Conservation (phyloP, 1,140 invertebrate genomes). For the Brachionus manjavacas region DNA sequence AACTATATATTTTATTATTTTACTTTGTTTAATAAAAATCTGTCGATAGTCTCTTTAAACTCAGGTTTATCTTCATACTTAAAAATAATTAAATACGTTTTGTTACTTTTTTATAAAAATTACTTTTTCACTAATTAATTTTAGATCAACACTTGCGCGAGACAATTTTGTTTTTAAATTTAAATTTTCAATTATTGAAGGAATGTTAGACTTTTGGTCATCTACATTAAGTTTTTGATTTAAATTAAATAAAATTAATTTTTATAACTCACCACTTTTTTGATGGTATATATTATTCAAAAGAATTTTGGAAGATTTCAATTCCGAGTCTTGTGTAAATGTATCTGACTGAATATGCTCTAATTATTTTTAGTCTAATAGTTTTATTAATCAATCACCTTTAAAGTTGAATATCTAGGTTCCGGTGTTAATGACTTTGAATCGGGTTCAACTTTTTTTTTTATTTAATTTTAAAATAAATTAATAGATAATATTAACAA, state of each 20-base stretch:
- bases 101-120: not conserved
- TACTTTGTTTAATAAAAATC: slow-evolving; percentile 22
- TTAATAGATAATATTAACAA: too few relatives aligned
- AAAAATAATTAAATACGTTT: not conserved
- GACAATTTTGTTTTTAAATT: slow-evolving; percentile 11
- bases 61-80: not conserved
- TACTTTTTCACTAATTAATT: not conserved
- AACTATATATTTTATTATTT: not conserved
- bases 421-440: too few relatives aligned
- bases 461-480: not conserved
- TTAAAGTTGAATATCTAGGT: too few relatives aligned
- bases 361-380: too few relatives aligned
- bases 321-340: too few relatives aligned
- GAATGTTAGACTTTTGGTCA: not conserved
- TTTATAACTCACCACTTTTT: too few relatives aligned
- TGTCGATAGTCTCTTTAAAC: not conserved
- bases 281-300: too few relatives aligned
- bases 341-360: too few relatives aligned
- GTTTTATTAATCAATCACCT: too few relatives aligned
- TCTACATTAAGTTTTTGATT: not conserved
- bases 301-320: too few relatives aligned
- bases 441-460: too few relatives aligned
- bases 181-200: not conserved
- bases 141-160: not conserved
- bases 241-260: too few relatives aligned